phyloP scores from a whole-genome alignment of 2,888 invertebrate genomes.

The Gonocerus acuteangulatus region DNA sequence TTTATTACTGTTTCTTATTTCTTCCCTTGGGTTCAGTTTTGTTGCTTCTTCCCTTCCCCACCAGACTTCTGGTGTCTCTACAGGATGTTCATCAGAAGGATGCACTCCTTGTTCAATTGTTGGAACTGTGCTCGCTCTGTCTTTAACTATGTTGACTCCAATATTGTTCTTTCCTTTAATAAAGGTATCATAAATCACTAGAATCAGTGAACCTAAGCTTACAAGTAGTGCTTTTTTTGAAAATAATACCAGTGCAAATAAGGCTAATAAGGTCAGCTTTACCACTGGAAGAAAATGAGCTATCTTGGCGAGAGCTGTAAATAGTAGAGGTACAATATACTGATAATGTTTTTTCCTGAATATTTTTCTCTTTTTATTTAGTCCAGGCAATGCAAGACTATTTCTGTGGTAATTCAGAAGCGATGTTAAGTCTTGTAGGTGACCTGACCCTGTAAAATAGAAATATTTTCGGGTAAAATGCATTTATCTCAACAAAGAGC shows the following conservation, averaged over 20 bases:
- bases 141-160: conserved; percentile 24
- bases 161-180: conserved; percentile 1
- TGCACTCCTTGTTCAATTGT: neutral
- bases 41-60: conserved; percentile 27
- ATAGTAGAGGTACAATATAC: conserved; percentile 10
- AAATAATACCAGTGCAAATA: conserved; percentile 32
- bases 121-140: conserved; percentile 9
- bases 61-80: conserved; percentile 14
- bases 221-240: conserved; percentile 33
- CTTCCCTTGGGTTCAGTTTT: conserved; percentile 21
- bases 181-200: conserved; percentile 28
- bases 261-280: conserved; percentile 26
- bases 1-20: conserved; percentile 1
- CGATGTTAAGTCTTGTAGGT: neutral
- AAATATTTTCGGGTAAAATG: no score
- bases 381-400: neutral
- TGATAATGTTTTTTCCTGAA: conserved; percentile 4
- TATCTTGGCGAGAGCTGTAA: conserved; percentile 18
- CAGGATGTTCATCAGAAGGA: neutral
- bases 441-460: conserved; percentile 3
- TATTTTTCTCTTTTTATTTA: conserved; percentile 7
- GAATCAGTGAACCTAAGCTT: conserved; percentile 28
- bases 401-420: neutral
- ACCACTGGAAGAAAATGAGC: conserved; percentile 26
- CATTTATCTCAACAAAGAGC: no score